Evolutionary conservation across 1,140 invertebrate genomes (phyloP).

Genomic region (Maconellicoccus hirsutus): DNA sequence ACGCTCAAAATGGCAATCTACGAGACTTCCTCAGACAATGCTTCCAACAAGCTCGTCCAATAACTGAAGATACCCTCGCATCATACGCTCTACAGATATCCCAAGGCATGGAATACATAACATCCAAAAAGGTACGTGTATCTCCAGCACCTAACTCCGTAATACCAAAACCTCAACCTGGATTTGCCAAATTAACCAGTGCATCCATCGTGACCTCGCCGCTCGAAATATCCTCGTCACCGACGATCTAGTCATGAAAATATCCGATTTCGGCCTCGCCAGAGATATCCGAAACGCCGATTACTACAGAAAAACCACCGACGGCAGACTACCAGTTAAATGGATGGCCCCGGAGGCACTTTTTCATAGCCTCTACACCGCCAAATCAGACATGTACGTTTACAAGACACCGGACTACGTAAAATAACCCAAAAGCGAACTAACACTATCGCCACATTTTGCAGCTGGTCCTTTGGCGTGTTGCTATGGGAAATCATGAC

Average conservation of each 20-base stretch:
- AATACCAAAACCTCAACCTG: constrained; percentile 43
- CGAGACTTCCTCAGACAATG: constrained; percentile 70
- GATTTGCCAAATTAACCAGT: constrained; percentile 52
- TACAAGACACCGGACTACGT: too few species aligned
- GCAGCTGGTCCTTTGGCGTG: constrained; percentile 84
- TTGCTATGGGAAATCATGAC: constrained; percentile 94
- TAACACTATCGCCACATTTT: too few species aligned
- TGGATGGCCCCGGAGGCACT: constrained; percentile 99
- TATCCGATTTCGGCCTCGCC: constrained; percentile 97
- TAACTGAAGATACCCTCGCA: constrained; percentile 82
- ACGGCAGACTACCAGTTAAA: constrained; percentile 87
- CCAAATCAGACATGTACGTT: constrained; percentile 85
- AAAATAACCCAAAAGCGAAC: too few species aligned
- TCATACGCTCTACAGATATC: constrained; percentile 97
- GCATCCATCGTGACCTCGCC: constrained; percentile 93
- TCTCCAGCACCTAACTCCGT: too few species aligned
- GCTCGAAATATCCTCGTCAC: constrained; percentile 93
- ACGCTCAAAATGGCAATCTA: constrained; percentile 87
- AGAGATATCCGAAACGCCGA: constrained; percentile 87
- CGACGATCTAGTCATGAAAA: constrained; percentile 85
- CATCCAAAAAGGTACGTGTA: constrained; percentile 77
- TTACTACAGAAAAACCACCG: constrained; percentile 94
- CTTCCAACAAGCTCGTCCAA: constrained; percentile 35
- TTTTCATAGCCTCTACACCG: constrained; percentile 87
- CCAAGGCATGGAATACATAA: constrained; percentile 92